phyloP scores from a whole-genome alignment of 1,140 invertebrate species.

The Oedothorax gibbosus region DNA sequence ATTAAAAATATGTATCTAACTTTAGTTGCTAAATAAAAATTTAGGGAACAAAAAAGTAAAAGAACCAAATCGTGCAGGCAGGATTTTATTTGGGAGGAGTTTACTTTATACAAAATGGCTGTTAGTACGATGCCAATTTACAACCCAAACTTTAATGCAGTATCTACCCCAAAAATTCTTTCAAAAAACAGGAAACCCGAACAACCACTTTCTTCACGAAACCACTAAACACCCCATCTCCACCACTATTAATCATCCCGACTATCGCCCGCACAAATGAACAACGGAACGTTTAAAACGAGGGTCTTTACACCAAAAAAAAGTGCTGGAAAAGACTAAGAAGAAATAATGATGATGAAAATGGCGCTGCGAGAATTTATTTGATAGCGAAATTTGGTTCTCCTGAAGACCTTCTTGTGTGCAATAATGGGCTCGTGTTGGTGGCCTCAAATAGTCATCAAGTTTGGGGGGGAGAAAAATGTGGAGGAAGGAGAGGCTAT shows the following conservation, averaged over 20 bases:
- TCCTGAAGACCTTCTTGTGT: slow-evolving; percentile 54
- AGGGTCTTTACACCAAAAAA: slow-evolving; percentile 34
- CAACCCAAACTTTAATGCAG: neutral
- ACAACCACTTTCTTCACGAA: neutral
- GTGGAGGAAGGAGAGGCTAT: slow-evolving; percentile 54
- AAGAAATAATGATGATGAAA: neutral
- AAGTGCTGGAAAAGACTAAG: neutral
- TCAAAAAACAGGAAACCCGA: no score
- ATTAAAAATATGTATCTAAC: no score
- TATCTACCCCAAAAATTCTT: neutral
- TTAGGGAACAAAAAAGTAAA: no score
- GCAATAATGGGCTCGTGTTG: slow-evolving; percentile 59
- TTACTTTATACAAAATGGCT: no score
- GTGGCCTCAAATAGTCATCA: slow-evolving; percentile 60
- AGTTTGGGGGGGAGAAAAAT: slow-evolving; percentile 49
- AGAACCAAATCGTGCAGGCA: no score
- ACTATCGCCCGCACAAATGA: slow-evolving; percentile 37
- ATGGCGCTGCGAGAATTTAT: slow-evolving; percentile 41
- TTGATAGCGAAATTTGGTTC: slow-evolving; percentile 57
- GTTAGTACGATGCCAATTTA: no score
- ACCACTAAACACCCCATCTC: slow-evolving; percentile 51
- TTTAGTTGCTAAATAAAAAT: no score
- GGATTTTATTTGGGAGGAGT: no score
- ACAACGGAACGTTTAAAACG: slow-evolving; percentile 54
- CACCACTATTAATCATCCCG: slow-evolving; percentile 50